A percentile compares a stretch with the other conserved stretches of the same genome.
Conservation (phyloP, 2,888 invertebrate genomes). For the Eilema depressum region DNA sequence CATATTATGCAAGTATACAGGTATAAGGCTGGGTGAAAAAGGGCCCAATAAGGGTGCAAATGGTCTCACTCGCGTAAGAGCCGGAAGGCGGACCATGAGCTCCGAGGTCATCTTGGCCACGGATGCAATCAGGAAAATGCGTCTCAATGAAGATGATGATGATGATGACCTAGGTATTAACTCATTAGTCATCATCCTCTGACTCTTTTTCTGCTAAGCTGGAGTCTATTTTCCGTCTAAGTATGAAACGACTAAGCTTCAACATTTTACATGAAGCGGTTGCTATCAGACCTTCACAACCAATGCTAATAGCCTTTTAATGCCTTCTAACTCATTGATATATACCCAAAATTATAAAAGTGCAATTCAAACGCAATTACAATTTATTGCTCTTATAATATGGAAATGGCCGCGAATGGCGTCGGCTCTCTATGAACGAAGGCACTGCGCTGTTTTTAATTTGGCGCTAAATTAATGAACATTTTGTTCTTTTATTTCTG, state of each 20-base stretch:
- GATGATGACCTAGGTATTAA: no score
- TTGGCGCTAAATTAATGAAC: constrained; percentile 75
- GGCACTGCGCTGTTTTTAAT: constrained; percentile 77
- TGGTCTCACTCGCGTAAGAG: no score
- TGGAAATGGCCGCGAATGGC: constrained; percentile 66
- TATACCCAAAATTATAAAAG: constrained; percentile 34
- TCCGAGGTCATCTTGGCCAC: no score
- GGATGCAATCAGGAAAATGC: no score
- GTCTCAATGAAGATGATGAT: no score
- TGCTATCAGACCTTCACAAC: background rate
- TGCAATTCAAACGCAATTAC: constrained; percentile 48
- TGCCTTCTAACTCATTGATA: constrained; percentile 13
- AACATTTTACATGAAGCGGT: background rate
- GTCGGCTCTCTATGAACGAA: constrained; percentile 34
- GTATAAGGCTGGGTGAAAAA: no score
- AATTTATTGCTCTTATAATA: constrained; percentile 77
- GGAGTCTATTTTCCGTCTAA: no score
- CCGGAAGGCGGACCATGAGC: no score
- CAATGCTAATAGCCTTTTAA: background rate
- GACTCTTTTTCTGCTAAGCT: no score
- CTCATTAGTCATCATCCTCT: no score
- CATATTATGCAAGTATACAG: no score
- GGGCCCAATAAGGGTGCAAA: no score
- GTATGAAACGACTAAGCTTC: background rate
- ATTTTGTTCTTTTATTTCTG: constrained; percentile 68